These are phyloP conservation scores for Sebastes iracundus DNA, from an alignment of 2,797 vertebrate genomes.

Conservation along the genomic window DNA sequence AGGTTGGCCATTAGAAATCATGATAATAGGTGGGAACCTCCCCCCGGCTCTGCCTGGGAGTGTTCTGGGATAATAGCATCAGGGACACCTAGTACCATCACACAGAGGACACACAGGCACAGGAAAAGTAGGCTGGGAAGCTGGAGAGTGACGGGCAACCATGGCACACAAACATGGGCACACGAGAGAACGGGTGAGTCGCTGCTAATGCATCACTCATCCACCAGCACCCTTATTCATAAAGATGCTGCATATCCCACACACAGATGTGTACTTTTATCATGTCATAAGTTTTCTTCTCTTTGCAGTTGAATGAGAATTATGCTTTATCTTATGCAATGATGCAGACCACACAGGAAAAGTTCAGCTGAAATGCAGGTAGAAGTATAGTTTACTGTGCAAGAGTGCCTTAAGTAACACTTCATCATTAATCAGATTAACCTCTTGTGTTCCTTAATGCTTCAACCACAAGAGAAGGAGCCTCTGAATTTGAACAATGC, in stretches of 20 bases:
- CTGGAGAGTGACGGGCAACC: conserved; percentile 53
- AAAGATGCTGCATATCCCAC: conserved; percentile 28
- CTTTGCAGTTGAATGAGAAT: background rate
- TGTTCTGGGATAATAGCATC: conserved; percentile 80
- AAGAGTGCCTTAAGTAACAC: conserved; percentile 14
- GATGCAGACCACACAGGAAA: background rate
- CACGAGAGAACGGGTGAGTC: conserved; percentile 77
- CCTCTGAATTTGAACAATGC: conserved; percentile 1
- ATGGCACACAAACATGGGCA: conserved; percentile 78
- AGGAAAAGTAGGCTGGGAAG: conserved; percentile 58
- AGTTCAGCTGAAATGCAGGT: conserved; percentile 6
- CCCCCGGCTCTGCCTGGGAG: conserved; percentile 79
- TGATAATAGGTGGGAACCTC: conserved; percentile 76
- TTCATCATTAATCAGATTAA: conserved; percentile 32
- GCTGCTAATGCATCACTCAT: conserved; percentile 40
- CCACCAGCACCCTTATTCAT: background rate
- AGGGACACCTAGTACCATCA: conserved; percentile 79
- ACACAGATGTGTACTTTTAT: conserved; percentile 15
- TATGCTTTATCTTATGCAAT: background rate
- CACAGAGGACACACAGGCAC: conserved; percentile 70
- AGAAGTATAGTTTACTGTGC: background rate
- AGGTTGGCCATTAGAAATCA: conserved; percentile 76
- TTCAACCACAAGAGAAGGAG: background rate
- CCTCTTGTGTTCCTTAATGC: conserved; percentile 1
- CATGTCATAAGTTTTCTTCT: conserved; percentile 12